Conservation (phyloP, 2,113 vertebrate genomes). For the Marmota flaviventris region DNA sequence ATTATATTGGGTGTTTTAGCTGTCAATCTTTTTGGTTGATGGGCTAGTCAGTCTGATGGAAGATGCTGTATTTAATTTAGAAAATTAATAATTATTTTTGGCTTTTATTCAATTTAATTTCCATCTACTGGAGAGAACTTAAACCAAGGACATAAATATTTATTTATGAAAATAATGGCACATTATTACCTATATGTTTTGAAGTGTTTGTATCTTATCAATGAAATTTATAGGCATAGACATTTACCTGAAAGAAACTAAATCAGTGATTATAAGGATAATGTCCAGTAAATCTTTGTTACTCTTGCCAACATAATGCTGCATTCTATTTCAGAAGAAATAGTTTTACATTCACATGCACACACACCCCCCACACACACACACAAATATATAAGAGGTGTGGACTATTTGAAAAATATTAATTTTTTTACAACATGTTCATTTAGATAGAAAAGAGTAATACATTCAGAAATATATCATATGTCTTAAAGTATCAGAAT, state of each 20-base stretch:
- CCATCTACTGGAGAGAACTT: not conserved
- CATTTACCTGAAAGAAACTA: not conserved
- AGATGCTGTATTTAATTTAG: not conserved
- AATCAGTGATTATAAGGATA: not conserved
- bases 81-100: not conserved
- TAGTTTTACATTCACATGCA: not conserved
- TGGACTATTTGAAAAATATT: not conserved
- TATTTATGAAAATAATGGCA: not conserved
- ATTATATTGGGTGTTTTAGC: not conserved
- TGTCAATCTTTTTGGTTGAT: not conserved
- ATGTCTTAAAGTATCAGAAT: not conserved
- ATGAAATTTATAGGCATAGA: not conserved
- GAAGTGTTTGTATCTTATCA: not conserved
- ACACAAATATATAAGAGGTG: too few species aligned
- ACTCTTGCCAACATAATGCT: not conserved
- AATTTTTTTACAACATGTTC: not conserved
- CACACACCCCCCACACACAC: not conserved
- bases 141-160: not conserved
- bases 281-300: not conserved
- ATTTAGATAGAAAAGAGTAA: not conserved
- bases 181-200: not conserved
- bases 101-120: slow-evolving; percentile 9
- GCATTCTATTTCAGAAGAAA: not conserved
- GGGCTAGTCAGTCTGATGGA: not conserved
- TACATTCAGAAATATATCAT: not conserved